phyloP scores from a whole-genome alignment of 2,113 vertebrate genomes.

The Calyptommatus sinebrachiatus region DNA sequence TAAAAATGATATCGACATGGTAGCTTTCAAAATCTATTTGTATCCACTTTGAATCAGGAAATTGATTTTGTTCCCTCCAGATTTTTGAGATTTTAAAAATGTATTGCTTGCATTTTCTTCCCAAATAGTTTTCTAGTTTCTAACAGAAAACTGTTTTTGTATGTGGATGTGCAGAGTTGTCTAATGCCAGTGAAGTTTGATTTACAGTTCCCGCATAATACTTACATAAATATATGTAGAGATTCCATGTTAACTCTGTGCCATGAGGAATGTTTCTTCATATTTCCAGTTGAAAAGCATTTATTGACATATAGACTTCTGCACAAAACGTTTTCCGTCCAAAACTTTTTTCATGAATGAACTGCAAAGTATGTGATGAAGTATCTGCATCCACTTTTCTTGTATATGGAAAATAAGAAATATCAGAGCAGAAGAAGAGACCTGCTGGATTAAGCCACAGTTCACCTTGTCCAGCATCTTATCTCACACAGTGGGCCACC shows the following conservation, averaged over 20 bases:
- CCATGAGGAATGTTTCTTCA: conserved; percentile 31
- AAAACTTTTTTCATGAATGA: conserved; percentile 5
- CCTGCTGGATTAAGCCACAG: too few relatives aligned
- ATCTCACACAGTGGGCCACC: too few relatives aligned
- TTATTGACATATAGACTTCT: conserved; percentile 48
- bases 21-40: conserved; percentile 3
- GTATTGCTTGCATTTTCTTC: not conserved
- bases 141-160: not conserved
- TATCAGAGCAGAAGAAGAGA: too few relatives aligned
- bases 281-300: conserved; percentile 38
- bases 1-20: not conserved
- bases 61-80: not conserved
- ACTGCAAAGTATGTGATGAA: conserved; percentile 34
- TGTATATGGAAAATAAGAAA: conserved; percentile 51
- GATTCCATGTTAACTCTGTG: conserved; percentile 44
- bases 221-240: conserved; percentile 54
- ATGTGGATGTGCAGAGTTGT: too few relatives aligned
- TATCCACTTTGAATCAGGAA: not conserved
- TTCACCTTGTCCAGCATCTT: too few relatives aligned
- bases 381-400: conserved; percentile 40
- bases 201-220: not conserved
- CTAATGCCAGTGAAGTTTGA: not conserved
- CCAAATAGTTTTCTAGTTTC: not conserved
- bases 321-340: conserved; percentile 37
- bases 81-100: not conserved